phyloP scores from a whole-genome alignment of 2,888 invertebrate genomes.

The Melieria omissa region DNA sequence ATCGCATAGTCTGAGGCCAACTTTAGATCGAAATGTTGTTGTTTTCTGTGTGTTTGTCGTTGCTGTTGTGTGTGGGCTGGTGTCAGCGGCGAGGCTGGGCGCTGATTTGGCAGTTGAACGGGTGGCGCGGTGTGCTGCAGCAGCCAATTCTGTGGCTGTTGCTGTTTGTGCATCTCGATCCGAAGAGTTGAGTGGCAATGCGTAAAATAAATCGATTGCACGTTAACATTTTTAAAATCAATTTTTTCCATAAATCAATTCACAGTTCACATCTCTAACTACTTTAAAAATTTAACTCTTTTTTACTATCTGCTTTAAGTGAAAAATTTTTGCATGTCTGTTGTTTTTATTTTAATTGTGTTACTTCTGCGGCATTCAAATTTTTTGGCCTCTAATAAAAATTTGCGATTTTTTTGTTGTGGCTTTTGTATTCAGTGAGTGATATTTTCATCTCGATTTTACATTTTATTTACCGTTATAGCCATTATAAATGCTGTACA shows the following conservation, averaged over 20 bases:
- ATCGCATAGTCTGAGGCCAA: too few relatives aligned
- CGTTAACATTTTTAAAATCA: too few relatives aligned
- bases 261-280: too few relatives aligned
- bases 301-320: neutral
- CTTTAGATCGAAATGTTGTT: neutral
- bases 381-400: neutral
- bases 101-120: constrained; percentile 62
- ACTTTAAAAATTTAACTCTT: too few relatives aligned
- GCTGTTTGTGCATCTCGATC: constrained; percentile 57
- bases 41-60: neutral
- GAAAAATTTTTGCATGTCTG: neutral
- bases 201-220: neutral
- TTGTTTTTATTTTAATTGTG: neutral
- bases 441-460: too few relatives aligned
- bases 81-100: constrained; percentile 59
- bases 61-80: constrained; percentile 33
- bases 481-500: constrained; percentile 54
- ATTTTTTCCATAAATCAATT: too few relatives aligned
- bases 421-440: too few relatives aligned
- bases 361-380: neutral
- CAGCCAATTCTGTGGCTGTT: constrained; percentile 61
- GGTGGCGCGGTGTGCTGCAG: constrained; percentile 58
- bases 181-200: constrained; percentile 57
- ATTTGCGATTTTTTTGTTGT: neutral
- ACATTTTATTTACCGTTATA: too few relatives aligned